Percentiles rank a stretch among this genome's conserved stretches.
Conservation (phyloP, 2,797 vertebrate species). For the Myotis planiceps region DNA sequence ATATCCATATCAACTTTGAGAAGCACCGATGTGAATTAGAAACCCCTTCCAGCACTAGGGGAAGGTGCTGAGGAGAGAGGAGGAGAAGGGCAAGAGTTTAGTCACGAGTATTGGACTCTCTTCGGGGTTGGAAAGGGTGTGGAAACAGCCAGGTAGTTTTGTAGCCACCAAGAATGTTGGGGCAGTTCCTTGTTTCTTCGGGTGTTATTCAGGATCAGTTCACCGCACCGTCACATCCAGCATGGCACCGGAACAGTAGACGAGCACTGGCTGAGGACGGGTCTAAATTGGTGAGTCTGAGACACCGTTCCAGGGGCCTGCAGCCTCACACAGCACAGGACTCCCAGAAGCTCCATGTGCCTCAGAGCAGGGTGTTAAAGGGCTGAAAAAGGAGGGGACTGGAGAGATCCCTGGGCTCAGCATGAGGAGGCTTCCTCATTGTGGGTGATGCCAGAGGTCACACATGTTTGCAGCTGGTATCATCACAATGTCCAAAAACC, state of each 20-base stretch:
- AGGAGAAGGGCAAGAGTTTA: background rate
- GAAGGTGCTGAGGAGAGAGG: background rate
- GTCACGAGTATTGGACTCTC: background rate
- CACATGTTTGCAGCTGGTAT: background rate
- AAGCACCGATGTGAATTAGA: background rate
- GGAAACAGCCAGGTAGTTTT: background rate
- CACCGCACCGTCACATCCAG: background rate
- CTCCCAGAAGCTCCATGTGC: background rate
- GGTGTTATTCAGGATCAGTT: background rate
- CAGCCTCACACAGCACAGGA: background rate
- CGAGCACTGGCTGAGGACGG: background rate
- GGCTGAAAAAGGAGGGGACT: background rate
- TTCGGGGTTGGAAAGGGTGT: background rate
- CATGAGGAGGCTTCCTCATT: background rate
- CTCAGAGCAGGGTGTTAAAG: too few relatives aligned
- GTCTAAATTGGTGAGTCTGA: background rate
- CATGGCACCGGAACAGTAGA: background rate
- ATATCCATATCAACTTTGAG: background rate
- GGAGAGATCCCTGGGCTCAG: background rate
- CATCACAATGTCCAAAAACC: background rate
- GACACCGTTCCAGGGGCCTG: background rate
- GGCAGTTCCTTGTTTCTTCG: background rate
- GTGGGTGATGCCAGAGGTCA: background rate
- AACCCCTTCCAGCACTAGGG: background rate
- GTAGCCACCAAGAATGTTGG: background rate